phyloP scores from a whole-genome alignment of 2,113 vertebrate genomes.

The Aix galericulata region DNA sequence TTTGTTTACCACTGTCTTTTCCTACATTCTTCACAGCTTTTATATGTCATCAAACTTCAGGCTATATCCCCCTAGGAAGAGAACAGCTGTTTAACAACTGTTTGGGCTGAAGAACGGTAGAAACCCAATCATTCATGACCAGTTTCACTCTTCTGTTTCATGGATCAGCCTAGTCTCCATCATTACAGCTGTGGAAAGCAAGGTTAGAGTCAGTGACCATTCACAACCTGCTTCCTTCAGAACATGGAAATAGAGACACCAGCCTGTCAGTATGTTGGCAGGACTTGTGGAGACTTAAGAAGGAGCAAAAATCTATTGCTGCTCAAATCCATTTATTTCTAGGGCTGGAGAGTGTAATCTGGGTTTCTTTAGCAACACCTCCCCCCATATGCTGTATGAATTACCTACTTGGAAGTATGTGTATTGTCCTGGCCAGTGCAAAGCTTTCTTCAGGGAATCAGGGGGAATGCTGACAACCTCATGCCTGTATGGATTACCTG shows the following conservation, averaged over 20 bases:
- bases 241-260: neutral
- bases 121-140: neutral
- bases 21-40: neutral
- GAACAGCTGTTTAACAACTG: neutral
- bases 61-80: neutral
- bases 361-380: neutral
- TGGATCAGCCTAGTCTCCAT: neutral
- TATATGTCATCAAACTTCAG: neutral
- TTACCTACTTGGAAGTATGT: slow-evolving; percentile 76
- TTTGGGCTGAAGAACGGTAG: neutral
- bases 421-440: slow-evolving; percentile 73
- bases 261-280: neutral
- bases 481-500: slow-evolving; percentile 80
- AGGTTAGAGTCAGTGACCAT: neutral
- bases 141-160: neutral
- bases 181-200: neutral
- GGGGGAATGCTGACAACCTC: slow-evolving; percentile 71
- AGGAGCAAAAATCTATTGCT: neutral
- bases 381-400: neutral
- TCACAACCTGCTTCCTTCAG: neutral
- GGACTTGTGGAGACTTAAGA: neutral
- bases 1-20: neutral
- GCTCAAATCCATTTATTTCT: neutral
- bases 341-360: neutral
- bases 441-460: slow-evolving; percentile 65